phyloP scores from a whole-genome alignment of 2,797 vertebrate species.

The Enteromius mattozi region DNA sequence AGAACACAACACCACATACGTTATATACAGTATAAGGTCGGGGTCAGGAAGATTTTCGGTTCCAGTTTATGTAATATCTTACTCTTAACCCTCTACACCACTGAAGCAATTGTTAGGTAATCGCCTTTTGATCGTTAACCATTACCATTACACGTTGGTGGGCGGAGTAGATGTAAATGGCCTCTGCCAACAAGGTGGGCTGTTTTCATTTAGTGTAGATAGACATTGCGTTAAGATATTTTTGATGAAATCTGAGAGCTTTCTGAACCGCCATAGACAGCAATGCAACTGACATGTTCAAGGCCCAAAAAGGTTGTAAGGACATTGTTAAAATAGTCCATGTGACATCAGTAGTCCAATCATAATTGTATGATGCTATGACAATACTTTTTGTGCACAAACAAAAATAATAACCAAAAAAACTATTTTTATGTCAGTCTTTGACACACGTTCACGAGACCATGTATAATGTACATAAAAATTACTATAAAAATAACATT shows the following conservation, averaged over 20 bases:
- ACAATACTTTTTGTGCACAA: not conserved
- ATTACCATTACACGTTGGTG: no score
- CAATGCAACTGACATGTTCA: no score
- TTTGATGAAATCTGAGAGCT: not conserved
- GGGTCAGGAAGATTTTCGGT: not conserved
- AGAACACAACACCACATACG: not conserved
- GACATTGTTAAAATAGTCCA: not conserved
- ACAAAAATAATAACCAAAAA: not conserved
- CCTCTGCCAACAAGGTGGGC: no score
- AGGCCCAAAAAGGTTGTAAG: no score
- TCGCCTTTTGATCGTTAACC: no score
- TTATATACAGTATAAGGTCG: not conserved
- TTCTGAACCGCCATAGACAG: not conserved
- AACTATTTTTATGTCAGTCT: no score
- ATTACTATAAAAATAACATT: no score
- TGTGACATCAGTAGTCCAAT: not conserved
- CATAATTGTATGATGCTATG: not conserved
- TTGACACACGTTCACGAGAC: no score
- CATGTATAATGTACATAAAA: not conserved
- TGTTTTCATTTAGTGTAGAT: no score
- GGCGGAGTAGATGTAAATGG: no score
- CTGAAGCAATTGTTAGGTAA: no score
- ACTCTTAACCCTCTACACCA: no score
- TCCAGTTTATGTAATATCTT: not conserved
- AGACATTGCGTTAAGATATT: not conserved